Evolutionary conservation across 2,797 vertebrate genomes (phyloP), one percentile per base, ranked within the genome.

Genomic region (Ptychadena robeensis): DNA sequence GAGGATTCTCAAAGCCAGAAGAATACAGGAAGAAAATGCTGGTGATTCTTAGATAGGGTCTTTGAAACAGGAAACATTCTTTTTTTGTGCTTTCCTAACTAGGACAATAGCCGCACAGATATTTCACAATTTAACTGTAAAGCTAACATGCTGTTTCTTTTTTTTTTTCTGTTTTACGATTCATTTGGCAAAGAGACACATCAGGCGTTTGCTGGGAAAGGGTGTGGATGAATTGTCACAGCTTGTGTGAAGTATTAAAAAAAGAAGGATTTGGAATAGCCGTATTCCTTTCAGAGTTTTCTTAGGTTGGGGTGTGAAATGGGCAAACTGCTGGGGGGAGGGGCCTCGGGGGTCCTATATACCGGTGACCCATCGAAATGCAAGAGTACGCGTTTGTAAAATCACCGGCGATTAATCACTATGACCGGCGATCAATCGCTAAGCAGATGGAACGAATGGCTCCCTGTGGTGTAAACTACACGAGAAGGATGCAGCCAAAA

Each of bases 41-140:
- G 40, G 63, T 67, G 68, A 48, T 59, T 75, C 71, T 37, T 40
- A 59, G 64, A 32, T 75, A 61, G 34, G 64, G 27, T 6, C 73
- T 64, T 37, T 70, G 65, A 71, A 77, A 71, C 81, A 77, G 81
- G 81, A 82, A 82, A 69, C 22, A 12, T 64, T 32, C 81, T 82
- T 70, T 82, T n/a, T 65, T 82, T 63, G 66, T 76, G 53, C 81
- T 71, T 82, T 82, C 73, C 81, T 75, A 38, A 64, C 35, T 38
- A 11, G 73, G 80, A 76, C 72, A 82, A 82, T 82, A 71, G 73
- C 81, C 64, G 38, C 73, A 82, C 27, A 77, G 67, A 64, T 35
- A 82, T 82, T 82, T 82, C 81, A 77, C 81, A 82, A 82, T 65
- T 64, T 82, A 82, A 82, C 81, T 82, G 81, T 48, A 77, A 32